Base-by-base conservation (phyloP, 2,888 invertebrate genomes). In the Phragmatobia fuliginosa region DNA sequence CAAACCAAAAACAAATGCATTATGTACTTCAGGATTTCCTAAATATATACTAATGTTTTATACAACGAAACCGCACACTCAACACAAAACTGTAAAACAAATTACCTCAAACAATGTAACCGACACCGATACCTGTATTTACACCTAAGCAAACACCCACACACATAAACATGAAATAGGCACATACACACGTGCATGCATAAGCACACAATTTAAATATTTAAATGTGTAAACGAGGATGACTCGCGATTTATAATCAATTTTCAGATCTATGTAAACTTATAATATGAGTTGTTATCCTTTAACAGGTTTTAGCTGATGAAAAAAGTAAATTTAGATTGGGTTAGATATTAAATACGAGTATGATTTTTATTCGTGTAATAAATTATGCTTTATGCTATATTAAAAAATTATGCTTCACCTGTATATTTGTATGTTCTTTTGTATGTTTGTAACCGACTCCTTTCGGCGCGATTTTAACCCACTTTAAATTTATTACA, bases 161-260 rank as follows among this genome's bases (percentile, higher is more conserved):
- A 28, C 14, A 11, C 49, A 52, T n/a, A n/a, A n/a, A n/a, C n/a
- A n/a, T n/a, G n/a, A n/a, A n/a, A n/a, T n/a, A n/a, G n/a, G n/a
- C n/a, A 16, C 3, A 14, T 11, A 38, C 28, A 31, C 1, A 60
- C 36, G 18, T 3, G 14, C 1, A 16, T 18, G 21, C 31, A 31
- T 10, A 31, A n/a, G 21, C 11, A 32, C 1, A 56, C 38, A 38
- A 41, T 61, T 36, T 60, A 45, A 70, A 70, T 66, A 64, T 61
- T 36, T 60, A 45, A 70, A 70, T 66, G 62, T 66, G 49, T 41
- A 70, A 66, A 67, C 28, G 18, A 3, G 36, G 52, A 8, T 45
- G 61, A 6, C 6, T 32, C 33, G 45, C 18, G 33, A 33, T 41
- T 62, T 25, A 64, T 78, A 74, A 67, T 62, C 58, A 62, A 77